Evolutionary conservation across 2,113 vertebrate genomes (phyloP), one percentile per base, ranked within the genome.

Genomic region (Gymnorhina tibicen): DNA sequence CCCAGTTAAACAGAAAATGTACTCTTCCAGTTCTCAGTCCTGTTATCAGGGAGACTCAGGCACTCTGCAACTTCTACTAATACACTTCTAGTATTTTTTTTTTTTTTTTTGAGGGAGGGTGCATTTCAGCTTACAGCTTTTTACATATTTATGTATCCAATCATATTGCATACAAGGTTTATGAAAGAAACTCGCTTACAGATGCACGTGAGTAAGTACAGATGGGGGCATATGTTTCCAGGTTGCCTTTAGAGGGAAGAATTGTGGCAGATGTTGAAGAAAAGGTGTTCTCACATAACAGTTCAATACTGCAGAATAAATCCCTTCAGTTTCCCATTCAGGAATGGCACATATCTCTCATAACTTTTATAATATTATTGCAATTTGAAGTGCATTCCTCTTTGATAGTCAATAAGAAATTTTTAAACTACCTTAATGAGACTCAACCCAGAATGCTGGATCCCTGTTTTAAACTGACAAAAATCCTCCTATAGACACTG

Each of bases 1-100:
- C 1, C 0, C 14, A 46, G 11, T 32, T 67, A 56, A n/a, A 15
- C 0, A 27, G 23, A 67, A 73, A 80, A 69, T 23, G 2, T 1
- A 1, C 15, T 60, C 2, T 58, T 59, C 8, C 6, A 42, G 9
- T 74, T 85, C 37, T 75, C 24, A 67, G 32, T 23, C 11, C 3
- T 28, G 20, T 37, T 52, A 58, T 22, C 7, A 23, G 15, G 9
- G 16, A 64, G 9, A 23, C 9, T 64, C 2, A 76, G 9, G 7
- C 15, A 77, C 10, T 13, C 10, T 35, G 7, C 3, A 33, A n/a
- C 13, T 37, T 59, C 11, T 42, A n/a, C 6, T 24, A 41, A 42
- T 73, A 66, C 8, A 13, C 1, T 32, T 32, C 17, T 22, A n/a
- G 2, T 23, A 23, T 15, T 10, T 22, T 19, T n/a, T n/a, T 2